Percentiles rank a stretch among this genome's conserved stretches.
Evolutionary conservation across 1,140 invertebrate species (phyloP).

Genomic region (Globodera rostochiensis): DNA sequence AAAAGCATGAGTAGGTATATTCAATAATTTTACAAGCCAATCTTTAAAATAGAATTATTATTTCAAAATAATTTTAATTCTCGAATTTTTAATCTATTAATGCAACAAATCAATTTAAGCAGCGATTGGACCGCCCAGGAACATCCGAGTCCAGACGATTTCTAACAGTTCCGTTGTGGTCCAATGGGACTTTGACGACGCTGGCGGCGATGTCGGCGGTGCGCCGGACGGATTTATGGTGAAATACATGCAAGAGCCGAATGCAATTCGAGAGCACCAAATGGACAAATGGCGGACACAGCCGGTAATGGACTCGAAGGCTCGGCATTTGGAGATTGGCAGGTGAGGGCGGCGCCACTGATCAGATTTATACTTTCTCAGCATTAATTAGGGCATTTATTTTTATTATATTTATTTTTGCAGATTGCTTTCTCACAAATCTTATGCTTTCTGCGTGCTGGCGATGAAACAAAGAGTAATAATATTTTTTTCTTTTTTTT

Average conservation of each 20-base stretch:
- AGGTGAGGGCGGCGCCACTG: background rate
- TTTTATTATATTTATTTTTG: background rate
- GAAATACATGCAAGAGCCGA: constrained; percentile 64
- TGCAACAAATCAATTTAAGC: constrained; percentile 50
- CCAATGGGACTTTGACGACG: constrained; percentile 64
- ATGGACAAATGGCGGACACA: constrained; percentile 46
- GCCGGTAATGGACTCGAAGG: constrained; percentile 50
- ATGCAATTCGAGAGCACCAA: constrained; percentile 35
- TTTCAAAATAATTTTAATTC: too few species aligned
- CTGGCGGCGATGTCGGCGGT: constrained; percentile 36
- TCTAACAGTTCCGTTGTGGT: constrained; percentile 63
- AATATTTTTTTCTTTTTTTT: constrained; percentile 24
- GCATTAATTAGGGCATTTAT: background rate
- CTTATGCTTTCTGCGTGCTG: constrained; percentile 64
- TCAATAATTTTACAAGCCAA: too few species aligned
- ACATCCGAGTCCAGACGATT: constrained; percentile 61
- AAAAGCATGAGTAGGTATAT: too few species aligned
- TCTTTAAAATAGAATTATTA: too few species aligned
- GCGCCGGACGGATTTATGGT: constrained; percentile 60
- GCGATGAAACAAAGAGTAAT: constrained; percentile 61
- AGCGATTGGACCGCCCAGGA: constrained; percentile 60
- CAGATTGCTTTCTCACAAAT: constrained; percentile 52
- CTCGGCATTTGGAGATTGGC: constrained; percentile 53
- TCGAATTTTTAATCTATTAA: background rate
- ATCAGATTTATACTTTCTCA: too few species aligned